Base-by-base conservation (phyloP, 2,797 vertebrate genomes). In the Myotis vivesi region DNA sequence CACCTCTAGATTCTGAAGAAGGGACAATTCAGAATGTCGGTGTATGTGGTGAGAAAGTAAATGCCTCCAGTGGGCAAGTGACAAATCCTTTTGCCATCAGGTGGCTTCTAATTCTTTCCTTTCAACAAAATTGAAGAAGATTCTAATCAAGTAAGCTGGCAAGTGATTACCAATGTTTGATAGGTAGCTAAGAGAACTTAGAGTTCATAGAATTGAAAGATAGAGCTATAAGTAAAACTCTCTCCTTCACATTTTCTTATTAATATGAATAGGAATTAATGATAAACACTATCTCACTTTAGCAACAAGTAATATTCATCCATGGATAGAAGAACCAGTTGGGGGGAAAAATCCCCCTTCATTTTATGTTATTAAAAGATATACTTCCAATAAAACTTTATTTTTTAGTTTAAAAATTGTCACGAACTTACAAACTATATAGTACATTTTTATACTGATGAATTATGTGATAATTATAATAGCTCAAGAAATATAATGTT, bases 351-450 rank as follows among this genome's bases (percentile, higher is more conserved):
- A 44, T 44, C 44, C 44, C 12, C 3, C 23, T 87, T 57, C 17
- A 68, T 62, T 73, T 80, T 17, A 49, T 84, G 11, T 57, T 94
- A 75, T 55, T 69, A 11, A 94, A 90, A 87, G 19, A 30, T 49
- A 69, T 1, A 28, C 23, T 51, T 57, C 30, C 17, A 33, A 46
- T 66, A 77, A 80, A 66, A 46, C 16, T n/a, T 76, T 76, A 10
- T 36, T 57, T 96, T 89, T 92, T 71, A 68, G 28, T 83, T 94
- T 92, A 57, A 64, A 93, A 79, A 69, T 44, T 82, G 7, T 88
- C 66, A 89, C 30, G 72, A 38, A 77, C n/a, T 51, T 41, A 87
- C 25, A 68, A n/a, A 72, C 16, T 36, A 23, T 55, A 20, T 49
- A 44, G 66, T 68, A 19, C 6, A 53, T 77, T 77, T 71, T 68